A percentile compares a stretch with the other conserved stretches of the same genome.
Evolutionary conservation across 1,140 invertebrate species (phyloP).

Genomic region (Nomia melanderi): DNA sequence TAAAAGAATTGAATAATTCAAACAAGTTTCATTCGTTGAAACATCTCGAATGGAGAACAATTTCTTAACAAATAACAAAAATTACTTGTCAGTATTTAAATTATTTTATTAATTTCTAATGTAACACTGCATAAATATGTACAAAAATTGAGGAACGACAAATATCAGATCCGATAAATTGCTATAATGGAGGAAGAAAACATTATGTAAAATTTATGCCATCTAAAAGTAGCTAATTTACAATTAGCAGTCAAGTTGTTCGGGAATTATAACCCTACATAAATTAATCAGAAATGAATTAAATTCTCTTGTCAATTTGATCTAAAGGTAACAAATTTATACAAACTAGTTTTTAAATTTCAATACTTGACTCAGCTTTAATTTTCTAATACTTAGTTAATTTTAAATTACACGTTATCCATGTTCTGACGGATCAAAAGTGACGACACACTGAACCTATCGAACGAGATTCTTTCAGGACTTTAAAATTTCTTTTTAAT

Average conservation of each 20-base stretch:
- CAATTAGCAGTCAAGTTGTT: not conserved
- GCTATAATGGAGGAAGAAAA: no score
- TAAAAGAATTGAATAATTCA: not conserved
- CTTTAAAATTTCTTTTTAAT: conserved; percentile 45
- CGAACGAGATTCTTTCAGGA: conserved; percentile 71
- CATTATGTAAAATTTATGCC: not conserved
- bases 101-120: not conserved
- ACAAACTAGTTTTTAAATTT: not conserved
- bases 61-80: not conserved
- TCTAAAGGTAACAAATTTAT: no score
- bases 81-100: not conserved
- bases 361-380: not conserved
- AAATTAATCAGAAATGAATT: not conserved
- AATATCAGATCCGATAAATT: no score
- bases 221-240: not conserved
- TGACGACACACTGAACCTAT: conserved; percentile 70
- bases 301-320: not conserved
- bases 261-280: not conserved
- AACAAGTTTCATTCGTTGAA: not conserved
- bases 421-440: conserved; percentile 46
- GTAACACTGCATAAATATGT: no score
- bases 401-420: conserved; percentile 23
- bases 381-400: not conserved
- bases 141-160: no score
- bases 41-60: not conserved